Conservation (phyloP, 2,888 invertebrate species). For the Unio delphinus region DNA sequence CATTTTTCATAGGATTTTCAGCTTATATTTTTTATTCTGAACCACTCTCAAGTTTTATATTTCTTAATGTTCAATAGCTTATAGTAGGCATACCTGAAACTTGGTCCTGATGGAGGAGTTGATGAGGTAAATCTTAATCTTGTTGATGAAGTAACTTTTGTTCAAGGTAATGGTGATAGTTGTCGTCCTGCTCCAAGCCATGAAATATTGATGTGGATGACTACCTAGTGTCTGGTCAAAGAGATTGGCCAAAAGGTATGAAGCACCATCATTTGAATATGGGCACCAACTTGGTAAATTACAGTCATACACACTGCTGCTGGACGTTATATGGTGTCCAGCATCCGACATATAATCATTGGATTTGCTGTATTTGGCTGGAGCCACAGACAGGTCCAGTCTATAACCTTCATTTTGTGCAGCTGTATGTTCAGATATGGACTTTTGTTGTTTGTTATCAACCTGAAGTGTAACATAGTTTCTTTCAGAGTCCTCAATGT, state of each 20-base stretch:
- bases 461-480: constrained; percentile 34
- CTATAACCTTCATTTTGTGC: constrained; percentile 37
- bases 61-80: too few relatives aligned
- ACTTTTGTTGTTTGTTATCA: constrained; percentile 43
- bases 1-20: too few relatives aligned
- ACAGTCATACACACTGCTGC: constrained; percentile 29
- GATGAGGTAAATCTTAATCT: constrained; percentile 43
- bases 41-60: too few relatives aligned
- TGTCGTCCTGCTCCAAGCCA: constrained; percentile 21
- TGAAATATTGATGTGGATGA: constrained; percentile 23
- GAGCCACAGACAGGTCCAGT: constrained; percentile 22
- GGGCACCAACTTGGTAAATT: constrained; percentile 8
- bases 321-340: not conserved
- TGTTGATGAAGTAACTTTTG: constrained; percentile 39
- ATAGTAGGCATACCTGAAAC: constrained; percentile 41
- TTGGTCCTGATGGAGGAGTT: constrained; percentile 26
- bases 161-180: constrained; percentile 39
- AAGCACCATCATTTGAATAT: constrained; percentile 16
- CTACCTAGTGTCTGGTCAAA: constrained; percentile 50
- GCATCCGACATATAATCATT: too few relatives aligned
- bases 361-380: too few relatives aligned
- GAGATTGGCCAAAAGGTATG: constrained; percentile 39
- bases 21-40: too few relatives aligned
- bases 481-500: constrained; percentile 34
- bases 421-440: constrained; percentile 33